Base-by-base conservation (phyloP, 2,113 vertebrate species). In the Tangachromis dhanisi region DNA sequence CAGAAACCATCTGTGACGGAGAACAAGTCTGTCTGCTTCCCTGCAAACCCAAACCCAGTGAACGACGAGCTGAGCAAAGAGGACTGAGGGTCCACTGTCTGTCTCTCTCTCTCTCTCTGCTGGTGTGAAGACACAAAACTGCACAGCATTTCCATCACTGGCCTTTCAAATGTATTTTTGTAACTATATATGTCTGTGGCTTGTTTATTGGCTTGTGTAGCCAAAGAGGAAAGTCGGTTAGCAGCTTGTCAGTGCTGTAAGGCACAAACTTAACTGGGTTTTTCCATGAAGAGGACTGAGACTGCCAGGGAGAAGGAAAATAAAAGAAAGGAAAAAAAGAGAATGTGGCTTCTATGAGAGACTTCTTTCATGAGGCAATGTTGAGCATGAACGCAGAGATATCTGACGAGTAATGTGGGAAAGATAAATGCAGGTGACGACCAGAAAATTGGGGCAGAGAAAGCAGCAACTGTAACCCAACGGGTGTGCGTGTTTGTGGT, bases 1-100 rank as follows among this genome's bases (percentile, higher is more conserved):
- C 33, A 90, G 79, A 93, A 83, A 88, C 79, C 91, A 91, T 87
- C 42, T 88, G 83, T 83, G 85, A 83, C 66, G 73, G 47, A 81
- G 40, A 7, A 31, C 42, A 24, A 24, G 54, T 76, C 88, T 90
- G 76, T 66, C 80, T 61, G 63, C 49, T 51, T 79, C 85, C 76
- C 76, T 24, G 1, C 55, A 24, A 81, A 83, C 31, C 24, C n/a
- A 6, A 80, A 80, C 66, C 13, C 31, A 17, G 3, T 9, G 26
- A 71, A 12, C 3, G 2, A 84, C 49, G 4, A 81, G 83, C 55
- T 21, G 66, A 61, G 78, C 31, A 9, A 59, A 24, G 38, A 89
- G 55, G 29, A 94, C 89, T 90, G 87, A 93, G 59, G 10, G 13
- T 35, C 73, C 3, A 38, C 73, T 92, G 89, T 78, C 9, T 33